phyloP scores from a whole-genome alignment of 2,888 invertebrate species.

The Aphelenchoides bicaudatus region DNA sequence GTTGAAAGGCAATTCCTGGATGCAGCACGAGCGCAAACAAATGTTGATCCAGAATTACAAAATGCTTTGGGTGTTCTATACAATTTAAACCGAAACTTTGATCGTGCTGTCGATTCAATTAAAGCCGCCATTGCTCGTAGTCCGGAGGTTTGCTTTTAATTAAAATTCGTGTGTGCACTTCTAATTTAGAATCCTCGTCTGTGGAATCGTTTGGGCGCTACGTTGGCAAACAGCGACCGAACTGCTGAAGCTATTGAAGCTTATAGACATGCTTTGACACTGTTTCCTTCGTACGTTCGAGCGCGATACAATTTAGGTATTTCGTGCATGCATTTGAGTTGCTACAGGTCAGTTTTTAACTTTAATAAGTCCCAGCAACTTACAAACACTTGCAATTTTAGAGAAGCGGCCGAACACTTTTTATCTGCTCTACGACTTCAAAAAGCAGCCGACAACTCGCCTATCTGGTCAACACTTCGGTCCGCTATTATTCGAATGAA shows the following conservation, averaged over 20 bases:
- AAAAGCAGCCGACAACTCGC: constrained; percentile 62
- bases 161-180: constrained; percentile 3
- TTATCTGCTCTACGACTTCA: constrained; percentile 88
- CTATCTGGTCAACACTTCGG: constrained; percentile 49
- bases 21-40: constrained; percentile 38
- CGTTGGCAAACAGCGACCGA: constrained; percentile 86
- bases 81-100: constrained; percentile 86
- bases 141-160: constrained; percentile 68
- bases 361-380: background rate
- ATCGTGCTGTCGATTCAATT: constrained; percentile 94
- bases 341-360: constrained; percentile 68
- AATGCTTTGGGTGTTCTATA: constrained; percentile 80
- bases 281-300: constrained; percentile 91
- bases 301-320: constrained; percentile 96
- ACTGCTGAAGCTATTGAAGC: constrained; percentile 94
- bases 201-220: constrained; percentile 96
- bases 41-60: constrained; percentile 52
- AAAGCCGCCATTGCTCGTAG: constrained; percentile 79
- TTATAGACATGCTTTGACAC: constrained; percentile 81
- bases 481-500: constrained; percentile 49
- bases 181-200: constrained; percentile 75
- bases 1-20: constrained; percentile 49
- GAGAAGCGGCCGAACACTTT: constrained; percentile 91
- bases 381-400: constrained; percentile 61
- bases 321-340: constrained; percentile 89